These are phyloP conservation scores for Diabrotica undecimpunctata DNA, from an alignment of 1,140 invertebrate species.

Conservation along the genomic window DNA sequence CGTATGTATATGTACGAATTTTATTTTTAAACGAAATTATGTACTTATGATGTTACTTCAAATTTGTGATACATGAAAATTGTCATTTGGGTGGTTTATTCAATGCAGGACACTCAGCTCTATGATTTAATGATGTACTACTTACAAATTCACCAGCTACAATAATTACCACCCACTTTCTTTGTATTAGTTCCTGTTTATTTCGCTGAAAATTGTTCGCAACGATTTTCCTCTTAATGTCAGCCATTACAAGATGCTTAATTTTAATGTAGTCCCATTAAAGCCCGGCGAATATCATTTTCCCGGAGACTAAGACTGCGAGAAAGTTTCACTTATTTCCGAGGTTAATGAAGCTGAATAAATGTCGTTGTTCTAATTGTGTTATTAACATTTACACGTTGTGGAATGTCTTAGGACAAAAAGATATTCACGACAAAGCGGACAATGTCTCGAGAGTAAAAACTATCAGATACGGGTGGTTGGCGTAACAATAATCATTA, in stretches of 20 bases:
- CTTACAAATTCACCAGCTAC: no score
- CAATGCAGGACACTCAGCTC: no score
- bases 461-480: no score
- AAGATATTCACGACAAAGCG: background rate
- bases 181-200: background rate
- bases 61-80: no score
- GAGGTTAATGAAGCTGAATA: slow-evolving; percentile 3
- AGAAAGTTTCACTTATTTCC: slow-evolving; percentile 3
- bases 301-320: background rate
- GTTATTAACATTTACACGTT: slow-evolving; percentile 11
- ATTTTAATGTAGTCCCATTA: slow-evolving; percentile 5
- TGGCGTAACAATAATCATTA: no score
- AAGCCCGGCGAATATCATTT: slow-evolving; percentile 2
- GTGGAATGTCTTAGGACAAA: background rate
- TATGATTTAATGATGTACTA: no score
- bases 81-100: no score
- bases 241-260: slow-evolving; percentile 7
- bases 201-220: background rate
- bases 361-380: slow-evolving; percentile 9
- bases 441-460: background rate
- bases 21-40: no score
- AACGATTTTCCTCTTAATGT: slow-evolving; percentile 4
- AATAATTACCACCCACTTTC: no score
- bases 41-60: no score
- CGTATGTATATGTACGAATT: no score